Conservation (phyloP, 2,797 vertebrate species). For the Pelodytes ibericus region DNA sequence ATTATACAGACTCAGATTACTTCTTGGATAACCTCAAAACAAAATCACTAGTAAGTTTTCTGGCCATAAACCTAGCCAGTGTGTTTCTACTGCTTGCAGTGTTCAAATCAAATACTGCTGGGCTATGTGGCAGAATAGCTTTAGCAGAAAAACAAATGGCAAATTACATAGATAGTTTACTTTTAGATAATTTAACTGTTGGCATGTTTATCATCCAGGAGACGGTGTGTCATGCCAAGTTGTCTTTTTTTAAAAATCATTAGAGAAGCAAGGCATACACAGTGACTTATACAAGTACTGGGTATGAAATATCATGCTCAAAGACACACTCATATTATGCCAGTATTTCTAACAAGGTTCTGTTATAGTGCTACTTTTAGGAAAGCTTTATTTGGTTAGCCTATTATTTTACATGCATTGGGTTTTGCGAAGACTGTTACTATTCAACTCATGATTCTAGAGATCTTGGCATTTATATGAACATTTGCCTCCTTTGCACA, state of each 20-base stretch:
- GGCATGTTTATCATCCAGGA: slow-evolving; percentile 41
- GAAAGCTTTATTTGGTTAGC: slow-evolving; percentile 22
- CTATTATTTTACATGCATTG: slow-evolving; percentile 33
- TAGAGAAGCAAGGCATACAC: slow-evolving; percentile 16
- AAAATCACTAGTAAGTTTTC: neutral
- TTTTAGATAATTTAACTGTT: slow-evolving; percentile 44
- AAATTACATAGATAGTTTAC: slow-evolving; percentile 33
- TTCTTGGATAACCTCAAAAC: slow-evolving; percentile 1
- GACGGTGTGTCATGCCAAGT: slow-evolving; percentile 37
- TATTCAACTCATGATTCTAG: slow-evolving; percentile 15
- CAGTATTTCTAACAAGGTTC: slow-evolving; percentile 39
- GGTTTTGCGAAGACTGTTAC: slow-evolving; percentile 4
- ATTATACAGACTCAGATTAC: neutral
- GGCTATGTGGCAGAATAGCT: slow-evolving; percentile 8
- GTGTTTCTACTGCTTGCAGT: neutral
- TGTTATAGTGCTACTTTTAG: slow-evolving; percentile 30
- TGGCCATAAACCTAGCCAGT: neutral
- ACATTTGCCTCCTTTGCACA: slow-evolving; percentile 9
- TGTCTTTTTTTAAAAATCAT: slow-evolving; percentile 33
- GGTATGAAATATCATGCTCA: slow-evolving; percentile 23
- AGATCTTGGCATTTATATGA: slow-evolving; percentile 12
- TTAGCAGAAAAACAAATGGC: slow-evolving; percentile 15
- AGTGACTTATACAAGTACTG: slow-evolving; percentile 27
- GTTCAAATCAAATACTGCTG: slow-evolving; percentile 5
- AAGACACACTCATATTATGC: slow-evolving; percentile 46